Conservation (phyloP, 1,140 invertebrate genomes). For the Diuraphis noxia region DNA sequence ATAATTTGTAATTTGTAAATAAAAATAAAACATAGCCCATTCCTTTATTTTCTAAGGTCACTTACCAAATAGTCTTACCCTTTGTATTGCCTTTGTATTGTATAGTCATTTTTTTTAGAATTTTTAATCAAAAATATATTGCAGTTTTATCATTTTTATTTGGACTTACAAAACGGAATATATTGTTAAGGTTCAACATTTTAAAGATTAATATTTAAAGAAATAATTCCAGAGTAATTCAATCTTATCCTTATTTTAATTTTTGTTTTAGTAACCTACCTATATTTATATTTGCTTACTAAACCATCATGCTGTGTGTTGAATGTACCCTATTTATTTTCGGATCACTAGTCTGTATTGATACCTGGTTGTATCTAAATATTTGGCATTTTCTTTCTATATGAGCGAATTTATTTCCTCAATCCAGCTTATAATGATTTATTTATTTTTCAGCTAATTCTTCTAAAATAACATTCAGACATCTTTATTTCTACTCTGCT, state of each 20-base stretch:
- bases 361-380: background rate
- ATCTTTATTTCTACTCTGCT: slow-evolving; percentile 55
- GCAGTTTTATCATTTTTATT: no score
- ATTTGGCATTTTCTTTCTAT: background rate
- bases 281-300: background rate
- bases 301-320: background rate
- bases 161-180: background rate
- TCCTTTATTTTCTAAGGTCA: background rate
- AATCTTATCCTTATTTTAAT: background rate
- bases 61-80: background rate
- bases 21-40: background rate
- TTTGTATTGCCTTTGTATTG: no score
- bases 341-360: background rate
- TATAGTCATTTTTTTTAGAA: no score
- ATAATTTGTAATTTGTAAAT: background rate
- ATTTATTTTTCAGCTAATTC: background rate
- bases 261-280: background rate
- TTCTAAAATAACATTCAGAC: slow-evolving; percentile 2
- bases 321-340: background rate
- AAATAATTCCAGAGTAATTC: background rate
- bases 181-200: background rate
- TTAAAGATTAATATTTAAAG: no score
- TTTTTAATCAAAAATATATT: no score
- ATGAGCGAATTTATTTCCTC: background rate
- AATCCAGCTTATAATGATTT: background rate